A percentile compares a stretch with the other conserved stretches of the same genome.
Evolutionary conservation across 2,113 vertebrate genomes (phyloP).

Genomic region (Nerophis ophidion): DNA sequence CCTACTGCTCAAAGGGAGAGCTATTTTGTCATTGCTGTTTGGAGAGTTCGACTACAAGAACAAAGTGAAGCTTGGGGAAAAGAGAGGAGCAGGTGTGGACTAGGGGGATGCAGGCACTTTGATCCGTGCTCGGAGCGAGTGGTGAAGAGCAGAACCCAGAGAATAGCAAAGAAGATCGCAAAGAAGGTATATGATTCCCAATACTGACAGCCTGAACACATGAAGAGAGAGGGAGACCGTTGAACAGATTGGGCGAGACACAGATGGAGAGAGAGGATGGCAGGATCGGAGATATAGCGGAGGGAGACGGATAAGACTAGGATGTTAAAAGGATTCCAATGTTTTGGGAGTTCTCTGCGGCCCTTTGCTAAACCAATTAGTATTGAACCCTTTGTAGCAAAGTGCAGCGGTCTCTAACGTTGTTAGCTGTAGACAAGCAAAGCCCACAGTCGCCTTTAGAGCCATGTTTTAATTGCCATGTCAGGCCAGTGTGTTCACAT

Average conservation of each 20-base stretch:
- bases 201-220: constrained; percentile 27
- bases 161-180: constrained; percentile 59
- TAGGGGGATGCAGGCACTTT: constrained; percentile 61
- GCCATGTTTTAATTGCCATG: constrained; percentile 63
- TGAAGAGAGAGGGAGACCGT: constrained; percentile 24
- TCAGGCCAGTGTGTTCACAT: constrained; percentile 26
- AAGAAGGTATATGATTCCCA: constrained; percentile 67
- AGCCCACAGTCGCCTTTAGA: constrained; percentile 57
- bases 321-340: constrained; percentile 65
- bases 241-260: constrained; percentile 22
- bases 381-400: constrained; percentile 68
- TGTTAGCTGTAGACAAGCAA: constrained; percentile 58
- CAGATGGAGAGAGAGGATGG: constrained; percentile 13
- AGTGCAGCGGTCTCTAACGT: constrained; percentile 52
- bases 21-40: constrained; percentile 57
- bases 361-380: constrained; percentile 72
- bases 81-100: constrained; percentile 41
- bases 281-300: constrained; percentile 35
- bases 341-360: constrained; percentile 63
- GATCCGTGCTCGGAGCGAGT: constrained; percentile 66
- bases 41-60: constrained; percentile 69
- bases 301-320: constrained; percentile 59
- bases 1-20: constrained; percentile 32
- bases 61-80: constrained; percentile 49
- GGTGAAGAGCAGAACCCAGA: constrained; percentile 53